Evolutionary conservation across 2,797 vertebrate genomes (phyloP), one percentile per base, ranked within the genome.

Genomic region (Sebastes kiyomatsui): DNA sequence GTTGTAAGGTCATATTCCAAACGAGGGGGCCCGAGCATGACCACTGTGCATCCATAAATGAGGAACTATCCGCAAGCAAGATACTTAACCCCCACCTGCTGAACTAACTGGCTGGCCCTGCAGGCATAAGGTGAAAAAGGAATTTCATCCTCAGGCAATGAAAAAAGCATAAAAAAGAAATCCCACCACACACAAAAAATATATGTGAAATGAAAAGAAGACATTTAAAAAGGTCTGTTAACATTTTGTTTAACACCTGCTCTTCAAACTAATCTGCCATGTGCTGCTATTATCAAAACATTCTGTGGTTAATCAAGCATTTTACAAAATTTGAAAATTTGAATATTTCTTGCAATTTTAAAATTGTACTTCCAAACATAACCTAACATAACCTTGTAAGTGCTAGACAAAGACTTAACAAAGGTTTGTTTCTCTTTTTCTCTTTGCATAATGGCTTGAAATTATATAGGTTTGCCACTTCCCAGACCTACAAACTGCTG

Each of bases 1-100:
- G 33, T 54, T 32, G 16, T 32, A 6, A 74, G 27, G 32, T 55
- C 18, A 20, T 69, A 33, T 49, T 60, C 16, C 16, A 61, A 25
- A 38, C 13, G 9, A 62, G 42, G 13, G 42, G 33, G 20, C 42
- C 62, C 8, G n/a, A 46, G 32, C 30, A 22, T 6, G 30, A 65
- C 75, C 11, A 8, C 12, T 22, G 67, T 72, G 67, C 46, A 54
- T 62, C 67, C 33, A 42, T 28, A 49, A 60, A 56, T 28, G 22
- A 55, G 38, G 16, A 64, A 35, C 28, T 54, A 64, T 64, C 66
- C 38, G 71, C 80, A 30, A 85, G 46, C 30, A 49, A 77, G n/a
- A 69, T 59, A 25, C 62, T 68, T 77, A 67, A 79, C 72, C 52
- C 13, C 23, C 13, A 33, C 35, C 59, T 81, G 75, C n/a, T 65